Evolutionary conservation across 2,797 vertebrate species (phyloP), one percentile per base, ranked within the genome.

Genomic region (Chaetophractus vellerosus): DNA sequence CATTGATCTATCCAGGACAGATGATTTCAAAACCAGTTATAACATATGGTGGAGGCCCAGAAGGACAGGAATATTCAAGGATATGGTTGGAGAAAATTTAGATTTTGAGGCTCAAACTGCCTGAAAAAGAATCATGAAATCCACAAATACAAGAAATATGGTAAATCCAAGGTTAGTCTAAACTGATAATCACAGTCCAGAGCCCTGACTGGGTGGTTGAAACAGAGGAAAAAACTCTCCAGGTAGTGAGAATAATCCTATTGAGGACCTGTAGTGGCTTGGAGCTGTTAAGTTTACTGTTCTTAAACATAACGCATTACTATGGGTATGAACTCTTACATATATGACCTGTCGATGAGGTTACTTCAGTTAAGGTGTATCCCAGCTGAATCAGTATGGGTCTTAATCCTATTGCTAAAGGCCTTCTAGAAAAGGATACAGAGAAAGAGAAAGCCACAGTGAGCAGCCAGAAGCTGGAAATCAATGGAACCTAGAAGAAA

Each of bases 101-200:
- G 31, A 23, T 82, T 41, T 75, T n/a, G 36, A 76, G 8, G 14
- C 11, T 78, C 7, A 59, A 38, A 0, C 11, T 69, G 2, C 28
- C 61, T 78, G 9, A 6, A 52, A 79, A 92, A 82, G n/a, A 79
- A 75, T 48, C 15, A 75, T 75, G 9, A 66, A 92, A 88, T 71
- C 41, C 31, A 84, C 6, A 75, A 31, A 61, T 88, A 79, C 5
- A 90, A 64, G 24, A 91, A 83, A 45, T 45, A 6, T 24, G 28
- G 36, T 80, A 4, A 90, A 55, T 21, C 36, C 26, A 75, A 28
- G 6, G 50, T 71, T 36, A 93, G 52, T 59, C 18, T 24, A 87
- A 76, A 80, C 4, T 64, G 4, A 1, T 16, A 26, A 36, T 63
- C 24, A 11, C 59, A 33, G 75, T 28, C 1, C 41, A 68, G 36